phyloP scores from a whole-genome alignment of 2,113 vertebrate genomes.

The Dicrurus megarhynchus region DNA sequence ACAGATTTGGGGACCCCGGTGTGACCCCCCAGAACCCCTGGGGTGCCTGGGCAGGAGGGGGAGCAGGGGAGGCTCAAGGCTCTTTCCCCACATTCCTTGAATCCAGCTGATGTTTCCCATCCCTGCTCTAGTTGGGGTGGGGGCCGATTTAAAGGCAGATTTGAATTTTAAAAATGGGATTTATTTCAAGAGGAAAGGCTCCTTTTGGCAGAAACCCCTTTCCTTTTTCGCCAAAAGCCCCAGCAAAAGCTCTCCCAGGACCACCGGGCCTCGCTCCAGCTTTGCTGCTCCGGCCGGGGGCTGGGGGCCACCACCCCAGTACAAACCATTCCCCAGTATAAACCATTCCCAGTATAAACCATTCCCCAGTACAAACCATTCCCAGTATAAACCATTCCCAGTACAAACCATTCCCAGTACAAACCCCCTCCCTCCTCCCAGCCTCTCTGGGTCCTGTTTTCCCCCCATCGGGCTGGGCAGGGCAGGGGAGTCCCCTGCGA shows the following conservation, averaged over 20 bases:
- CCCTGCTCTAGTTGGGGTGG: not conserved
- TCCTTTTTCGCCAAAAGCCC: not conserved
- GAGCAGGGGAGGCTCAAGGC: not conserved
- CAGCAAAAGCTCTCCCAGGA: not conserved
- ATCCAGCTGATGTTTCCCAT: not conserved
- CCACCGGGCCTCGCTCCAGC: not conserved
- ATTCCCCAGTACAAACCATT: not conserved
- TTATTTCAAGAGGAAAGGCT: not conserved
- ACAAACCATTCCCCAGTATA: not conserved
- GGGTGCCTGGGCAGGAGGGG: not conserved
- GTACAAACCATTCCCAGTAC: not conserved
- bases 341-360: not conserved
- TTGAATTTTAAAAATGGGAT: not conserved
- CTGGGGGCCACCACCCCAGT: not conserved
- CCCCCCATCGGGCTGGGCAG: not conserved
- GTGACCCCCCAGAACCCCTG: not conserved
- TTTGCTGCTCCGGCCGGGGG: not conserved
- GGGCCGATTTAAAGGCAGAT: not conserved
- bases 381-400: not conserved
- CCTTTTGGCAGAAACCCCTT: not conserved
- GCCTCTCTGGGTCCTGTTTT: not conserved
- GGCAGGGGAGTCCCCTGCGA: too few species aligned
- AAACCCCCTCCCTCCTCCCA: not conserved
- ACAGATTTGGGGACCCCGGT: not conserved
- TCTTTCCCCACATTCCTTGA: rapidly evolving